These are phyloP conservation scores for Ormia ochracea DNA, from an alignment of 2,888 invertebrate species.

Conservation along the genomic window DNA sequence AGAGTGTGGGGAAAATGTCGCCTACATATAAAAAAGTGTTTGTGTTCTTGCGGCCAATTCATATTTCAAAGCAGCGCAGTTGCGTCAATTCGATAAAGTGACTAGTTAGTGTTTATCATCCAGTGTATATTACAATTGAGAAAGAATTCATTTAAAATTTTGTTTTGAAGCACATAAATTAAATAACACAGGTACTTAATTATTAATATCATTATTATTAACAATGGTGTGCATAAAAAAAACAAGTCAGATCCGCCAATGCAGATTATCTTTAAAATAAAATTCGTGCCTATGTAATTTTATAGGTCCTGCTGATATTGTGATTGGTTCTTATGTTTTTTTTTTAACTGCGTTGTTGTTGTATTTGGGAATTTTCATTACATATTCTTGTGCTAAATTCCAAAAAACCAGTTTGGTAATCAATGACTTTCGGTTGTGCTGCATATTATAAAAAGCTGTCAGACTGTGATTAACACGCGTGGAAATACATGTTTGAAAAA, in stretches of 20 bases:
- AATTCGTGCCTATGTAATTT: neutral
- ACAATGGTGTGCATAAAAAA: slow-evolving; percentile 12
- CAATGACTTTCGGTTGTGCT: slow-evolving; percentile 44
- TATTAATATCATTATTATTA: too few species aligned
- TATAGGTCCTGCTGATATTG: slow-evolving; percentile 7
- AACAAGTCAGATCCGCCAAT: slow-evolving; percentile 18
- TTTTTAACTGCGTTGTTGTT: neutral
- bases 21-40: slow-evolving; percentile 39
- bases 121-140: neutral
- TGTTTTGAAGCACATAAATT: slow-evolving; percentile 7
- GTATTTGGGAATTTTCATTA: slow-evolving; percentile 51
- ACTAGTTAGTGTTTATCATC: slow-evolving; percentile 5
- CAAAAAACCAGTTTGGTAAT: slow-evolving; percentile 62
- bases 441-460: too few species aligned
- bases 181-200: neutral
- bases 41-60: slow-evolving; percentile 41
- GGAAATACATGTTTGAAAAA: too few species aligned
- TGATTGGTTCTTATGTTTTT: slow-evolving; percentile 16
- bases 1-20: slow-evolving; percentile 53
- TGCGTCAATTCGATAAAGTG: neutral
- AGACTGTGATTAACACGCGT: too few species aligned
- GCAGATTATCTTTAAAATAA: slow-evolving; percentile 11
- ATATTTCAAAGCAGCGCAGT: slow-evolving; percentile 7
- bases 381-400: slow-evolving; percentile 60
- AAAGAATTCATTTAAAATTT: slow-evolving; percentile 7